Evolutionary conservation across 2,113 vertebrate species (phyloP).

Genomic region (Leuciscus idus): DNA sequence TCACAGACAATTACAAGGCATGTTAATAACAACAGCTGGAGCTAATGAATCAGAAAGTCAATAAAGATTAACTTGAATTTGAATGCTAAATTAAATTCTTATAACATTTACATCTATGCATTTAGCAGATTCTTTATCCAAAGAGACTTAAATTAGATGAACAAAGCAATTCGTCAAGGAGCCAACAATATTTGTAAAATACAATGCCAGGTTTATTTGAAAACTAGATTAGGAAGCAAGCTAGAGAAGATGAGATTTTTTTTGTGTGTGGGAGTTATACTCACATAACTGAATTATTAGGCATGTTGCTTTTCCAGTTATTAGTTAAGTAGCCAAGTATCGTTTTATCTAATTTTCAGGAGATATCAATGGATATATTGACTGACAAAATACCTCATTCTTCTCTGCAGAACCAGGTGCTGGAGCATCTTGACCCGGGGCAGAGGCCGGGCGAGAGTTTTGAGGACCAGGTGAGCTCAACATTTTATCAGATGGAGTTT

Average conservation of each 20-base stretch:
- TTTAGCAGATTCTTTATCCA: too few relatives aligned
- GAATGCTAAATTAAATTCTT: not conserved
- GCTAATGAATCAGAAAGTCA: not conserved
- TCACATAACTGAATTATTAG: not conserved
- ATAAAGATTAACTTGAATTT: not conserved
- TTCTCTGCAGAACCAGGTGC: conserved; percentile 76
- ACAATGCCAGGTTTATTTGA: too few relatives aligned
- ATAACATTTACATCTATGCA: too few relatives aligned
- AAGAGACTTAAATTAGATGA: too few relatives aligned
- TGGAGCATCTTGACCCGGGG: conserved; percentile 82
- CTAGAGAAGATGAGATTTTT: too few relatives aligned
- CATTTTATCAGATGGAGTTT: conserved; percentile 90
- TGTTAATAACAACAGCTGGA: not conserved
- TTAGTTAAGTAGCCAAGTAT: not conserved
- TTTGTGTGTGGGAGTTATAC: too few relatives aligned
- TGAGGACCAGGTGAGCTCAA: conserved; percentile 76
- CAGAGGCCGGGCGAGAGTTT: conserved; percentile 76
- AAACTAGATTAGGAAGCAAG: too few relatives aligned
- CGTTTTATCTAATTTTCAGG: not conserved
- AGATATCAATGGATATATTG: not conserved
- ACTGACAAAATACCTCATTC: conserved; percentile 85
- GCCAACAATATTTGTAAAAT: too few relatives aligned
- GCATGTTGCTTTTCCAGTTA: not conserved
- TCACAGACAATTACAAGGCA: not conserved
- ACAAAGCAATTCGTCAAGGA: too few relatives aligned